Percentiles rank a stretch among this genome's conserved stretches.
Conservation (phyloP, 92 coral and sea anemone species). For the Parazoanthus darwini region DNA sequence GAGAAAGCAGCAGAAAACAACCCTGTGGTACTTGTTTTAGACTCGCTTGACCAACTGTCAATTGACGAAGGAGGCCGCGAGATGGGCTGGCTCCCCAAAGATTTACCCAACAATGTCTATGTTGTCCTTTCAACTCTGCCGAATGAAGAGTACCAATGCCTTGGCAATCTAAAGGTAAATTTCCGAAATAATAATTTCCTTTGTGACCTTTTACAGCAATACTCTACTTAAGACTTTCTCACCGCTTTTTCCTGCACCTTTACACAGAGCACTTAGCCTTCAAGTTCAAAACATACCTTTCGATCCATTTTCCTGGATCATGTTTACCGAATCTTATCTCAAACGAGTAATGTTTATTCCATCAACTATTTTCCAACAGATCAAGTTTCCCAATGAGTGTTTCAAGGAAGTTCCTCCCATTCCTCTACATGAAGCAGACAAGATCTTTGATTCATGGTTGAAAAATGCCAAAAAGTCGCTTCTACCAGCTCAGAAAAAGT, state of each 20-base stretch:
- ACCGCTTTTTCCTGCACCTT: neutral
- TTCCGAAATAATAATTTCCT: too few species aligned
- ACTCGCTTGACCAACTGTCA: conserved; percentile 96
- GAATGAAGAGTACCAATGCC: conserved; percentile 76
- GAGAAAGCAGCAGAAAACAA: too few species aligned
- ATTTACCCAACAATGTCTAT: conserved; percentile 72
- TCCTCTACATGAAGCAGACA: conserved; percentile 79
- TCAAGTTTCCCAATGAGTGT: conserved; percentile 66
- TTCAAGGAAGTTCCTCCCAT: conserved; percentile 86
- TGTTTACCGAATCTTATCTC: neutral
- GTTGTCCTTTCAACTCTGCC: conserved; percentile 89
- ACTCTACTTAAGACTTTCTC: neutral
- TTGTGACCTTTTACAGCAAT: neutral
- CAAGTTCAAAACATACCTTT: neutral
- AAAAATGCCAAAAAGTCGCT: conserved; percentile 71
- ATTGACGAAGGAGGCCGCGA: conserved; percentile 93
- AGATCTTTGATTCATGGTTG: conserved; percentile 88
- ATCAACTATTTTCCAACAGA: conserved; percentile 45
- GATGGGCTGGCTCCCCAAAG: conserved; percentile 87
- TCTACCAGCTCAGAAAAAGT: conserved; percentile 72
- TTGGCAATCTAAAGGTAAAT: conserved; percentile 88
- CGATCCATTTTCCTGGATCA: neutral
- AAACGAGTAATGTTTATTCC: neutral
- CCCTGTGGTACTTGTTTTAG: conserved; percentile 81
- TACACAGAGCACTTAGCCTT: too few species aligned